phyloP scores from a whole-genome alignment of 2,888 invertebrate species.

The Diaphora mendica region DNA sequence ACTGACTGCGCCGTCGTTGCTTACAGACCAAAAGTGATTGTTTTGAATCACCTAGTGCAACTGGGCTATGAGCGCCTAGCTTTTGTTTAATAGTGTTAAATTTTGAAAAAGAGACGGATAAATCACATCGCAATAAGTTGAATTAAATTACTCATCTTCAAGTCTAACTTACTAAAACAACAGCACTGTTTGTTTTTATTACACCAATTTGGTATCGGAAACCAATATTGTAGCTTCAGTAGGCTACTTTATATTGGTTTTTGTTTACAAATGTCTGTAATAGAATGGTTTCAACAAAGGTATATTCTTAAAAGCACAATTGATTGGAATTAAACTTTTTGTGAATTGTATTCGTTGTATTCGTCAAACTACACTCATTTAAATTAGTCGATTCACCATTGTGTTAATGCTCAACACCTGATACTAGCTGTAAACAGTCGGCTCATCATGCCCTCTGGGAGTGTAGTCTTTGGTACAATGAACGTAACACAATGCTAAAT shows the following conservation, averaged over 20 bases:
- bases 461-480: too few species aligned
- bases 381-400: too few species aligned
- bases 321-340: neutral
- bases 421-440: too few species aligned
- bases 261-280: neutral
- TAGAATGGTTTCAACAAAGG: neutral
- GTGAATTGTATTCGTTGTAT: too few species aligned
- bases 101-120: neutral
- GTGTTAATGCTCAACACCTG: too few species aligned
- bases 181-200: neutral
- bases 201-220: neutral
- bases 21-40: too few species aligned
- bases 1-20: too few species aligned
- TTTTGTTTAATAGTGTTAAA: neutral
- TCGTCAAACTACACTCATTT: too few species aligned
- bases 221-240: neutral
- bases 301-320: neutral
- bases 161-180: slow-evolving; percentile 12
- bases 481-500: too few species aligned
- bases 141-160: neutral
- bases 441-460: too few species aligned
- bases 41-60: too few species aligned
- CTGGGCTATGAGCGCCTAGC: too few species aligned
- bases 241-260: neutral
- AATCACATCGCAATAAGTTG: neutral